Base-by-base conservation (phyloP, 92 coral and sea anemone genomes). In the Epizoanthus illoricatus region DNA sequence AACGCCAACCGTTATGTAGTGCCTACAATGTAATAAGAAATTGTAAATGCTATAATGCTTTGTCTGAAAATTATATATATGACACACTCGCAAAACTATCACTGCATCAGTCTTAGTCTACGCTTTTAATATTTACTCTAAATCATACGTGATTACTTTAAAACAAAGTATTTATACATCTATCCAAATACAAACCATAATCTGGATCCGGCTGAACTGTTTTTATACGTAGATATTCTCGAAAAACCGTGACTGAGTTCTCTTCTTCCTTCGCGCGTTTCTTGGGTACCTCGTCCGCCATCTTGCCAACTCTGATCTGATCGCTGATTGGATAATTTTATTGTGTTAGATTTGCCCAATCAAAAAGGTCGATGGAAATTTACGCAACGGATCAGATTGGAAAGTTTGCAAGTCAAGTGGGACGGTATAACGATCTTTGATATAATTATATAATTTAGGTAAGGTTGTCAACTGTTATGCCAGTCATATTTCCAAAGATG, bases 171-270 rank as follows among this genome's bases (percentile, higher is more conserved):
- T 28, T 33, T 66, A 36, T 19, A 68, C 52, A 68, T 0, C 5
- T 76, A 16, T 10, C 12, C 13, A 52, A 52, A 3, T 45, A 78
- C 82, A 43, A 63, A 78, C 82, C 71, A 62, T 78, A 78, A 52
- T 78, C 82, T 21, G 82, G 82, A 78, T 78, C 24, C 13, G 82
- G 82, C 18, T 78, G 82, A 6, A 78, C 82, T 41, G 82, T 78
- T 13, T 78, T 78, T 9, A 78, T 78, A 57, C 82, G 45, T 57
- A 78, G 57, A 63, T 78, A 78, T 18, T 78, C 82, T 28, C 82
- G 59, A 62, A 78, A 78, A 21, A 78, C 71, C 21, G 82, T 41
- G 21, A 78, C 82, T 61, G 82, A 47, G 28, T 63, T 63, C 17
- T 43, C 82, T 43, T 78, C 82, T 16, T 17, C 28, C n/a, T 78